phyloP scores from a whole-genome alignment of 2,797 vertebrate species.

The Cirrhinus molitorella region DNA sequence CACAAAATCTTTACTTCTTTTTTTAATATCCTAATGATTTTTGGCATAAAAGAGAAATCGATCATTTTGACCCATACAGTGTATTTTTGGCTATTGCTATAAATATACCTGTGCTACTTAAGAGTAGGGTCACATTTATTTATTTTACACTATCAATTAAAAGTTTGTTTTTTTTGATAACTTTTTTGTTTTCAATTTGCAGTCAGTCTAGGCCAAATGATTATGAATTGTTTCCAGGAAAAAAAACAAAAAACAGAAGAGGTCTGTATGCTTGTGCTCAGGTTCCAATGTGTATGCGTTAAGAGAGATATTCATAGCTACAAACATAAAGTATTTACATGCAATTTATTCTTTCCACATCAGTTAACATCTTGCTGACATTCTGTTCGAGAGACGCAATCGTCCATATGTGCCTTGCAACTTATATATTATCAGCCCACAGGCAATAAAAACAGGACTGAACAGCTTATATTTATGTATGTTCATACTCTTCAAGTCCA shows the following conservation, averaged over 20 bases:
- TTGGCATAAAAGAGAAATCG: no score
- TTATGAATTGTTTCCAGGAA: neutral
- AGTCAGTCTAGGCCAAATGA: neutral
- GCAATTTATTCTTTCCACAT: neutral
- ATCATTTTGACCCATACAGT: no score
- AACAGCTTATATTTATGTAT: neutral
- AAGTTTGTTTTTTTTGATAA: neutral
- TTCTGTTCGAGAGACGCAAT: neutral
- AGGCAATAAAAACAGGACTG: neutral
- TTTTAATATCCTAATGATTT: no score
- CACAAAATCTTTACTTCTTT: no score
- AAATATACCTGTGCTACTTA: no score
- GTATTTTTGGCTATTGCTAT: no score
- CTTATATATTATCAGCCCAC: neutral
- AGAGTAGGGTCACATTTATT: no score
- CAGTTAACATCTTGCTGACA: neutral
- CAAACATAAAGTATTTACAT: neutral
- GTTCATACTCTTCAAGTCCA: neutral
- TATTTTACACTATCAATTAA: neutral
- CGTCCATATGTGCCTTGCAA: neutral
- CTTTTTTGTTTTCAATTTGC: neutral
- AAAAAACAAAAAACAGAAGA: neutral
- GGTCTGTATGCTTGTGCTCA: neutral
- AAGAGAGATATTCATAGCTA: conserved; percentile 6
- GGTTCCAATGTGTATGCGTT: conserved; percentile 23